Conservation (phyloP, 2,888 invertebrate species). For the Siphlonurus alternatus region DNA sequence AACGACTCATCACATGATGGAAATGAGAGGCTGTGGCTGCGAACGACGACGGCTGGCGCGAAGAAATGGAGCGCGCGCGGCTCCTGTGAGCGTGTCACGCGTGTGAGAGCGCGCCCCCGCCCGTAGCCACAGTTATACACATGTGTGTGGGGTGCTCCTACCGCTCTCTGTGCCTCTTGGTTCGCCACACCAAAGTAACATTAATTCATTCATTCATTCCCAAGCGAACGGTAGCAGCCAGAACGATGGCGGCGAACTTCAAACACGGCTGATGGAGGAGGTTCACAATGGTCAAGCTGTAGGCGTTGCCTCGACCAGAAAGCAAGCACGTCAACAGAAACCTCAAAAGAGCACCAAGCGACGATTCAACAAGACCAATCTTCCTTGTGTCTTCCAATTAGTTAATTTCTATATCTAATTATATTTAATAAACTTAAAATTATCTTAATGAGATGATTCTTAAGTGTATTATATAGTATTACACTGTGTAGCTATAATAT, state of each 20-base stretch:
- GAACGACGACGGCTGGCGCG: neutral
- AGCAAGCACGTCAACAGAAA: neutral
- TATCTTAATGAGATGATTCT: too few species aligned
- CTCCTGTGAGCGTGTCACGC: neutral
- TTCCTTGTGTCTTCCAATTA: neutral
- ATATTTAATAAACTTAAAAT: neutral
- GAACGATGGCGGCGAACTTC: neutral
- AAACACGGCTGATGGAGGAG: neutral
- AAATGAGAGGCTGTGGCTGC: too few species aligned
- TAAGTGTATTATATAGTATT: too few species aligned
- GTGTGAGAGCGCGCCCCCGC: neutral
- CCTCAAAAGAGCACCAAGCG: too few species aligned
- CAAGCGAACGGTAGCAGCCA: neutral
- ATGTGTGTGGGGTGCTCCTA: neutral
- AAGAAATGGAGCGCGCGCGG: neutral
- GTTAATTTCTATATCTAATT: neutral
- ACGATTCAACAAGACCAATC: neutral
- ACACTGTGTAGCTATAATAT: too few species aligned
- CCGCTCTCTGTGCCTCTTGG: neutral
- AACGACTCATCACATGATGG: too few species aligned
- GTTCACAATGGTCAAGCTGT: neutral
- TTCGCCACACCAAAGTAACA: neutral
- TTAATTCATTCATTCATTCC: neutral
- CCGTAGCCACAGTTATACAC: neutral
- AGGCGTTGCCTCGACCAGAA: neutral